Conservation (phyloP, 1,140 invertebrate species). For the Eueides isabella region DNA sequence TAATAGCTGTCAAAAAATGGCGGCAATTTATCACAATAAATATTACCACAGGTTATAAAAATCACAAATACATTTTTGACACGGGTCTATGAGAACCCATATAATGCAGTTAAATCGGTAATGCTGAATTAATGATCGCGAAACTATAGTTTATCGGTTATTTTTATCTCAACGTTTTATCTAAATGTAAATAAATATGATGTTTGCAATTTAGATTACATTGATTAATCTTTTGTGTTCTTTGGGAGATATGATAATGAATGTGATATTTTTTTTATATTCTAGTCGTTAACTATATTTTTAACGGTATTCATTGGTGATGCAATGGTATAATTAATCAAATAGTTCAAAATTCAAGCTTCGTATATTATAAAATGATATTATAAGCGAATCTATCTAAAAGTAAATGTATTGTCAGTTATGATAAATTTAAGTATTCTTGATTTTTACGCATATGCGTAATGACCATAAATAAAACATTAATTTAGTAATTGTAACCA, state of each 20-base stretch:
- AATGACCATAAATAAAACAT: too few species aligned
- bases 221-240: slow-evolving; percentile 15
- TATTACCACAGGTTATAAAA: not conserved
- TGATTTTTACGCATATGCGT: too few species aligned
- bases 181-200: slow-evolving; percentile 21
- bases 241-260: not conserved
- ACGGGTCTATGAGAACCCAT: not conserved
- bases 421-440: too few species aligned
- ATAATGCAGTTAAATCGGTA: not conserved
- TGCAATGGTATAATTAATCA: too few species aligned
- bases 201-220: slow-evolving; percentile 32
- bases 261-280: not conserved
- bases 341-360: too few species aligned
- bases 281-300: not conserved
- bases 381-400: too few species aligned
- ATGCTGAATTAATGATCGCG: slow-evolving; percentile 4
- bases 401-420: too few species aligned
- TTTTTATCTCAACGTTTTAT: slow-evolving; percentile 21
- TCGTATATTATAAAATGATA: too few species aligned
- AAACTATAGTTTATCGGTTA: slow-evolving; percentile 27
- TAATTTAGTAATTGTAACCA: too few species aligned
- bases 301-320: not conserved
- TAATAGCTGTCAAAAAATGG: slow-evolving; percentile 3
- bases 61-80: not conserved
- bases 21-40: not conserved